Base-by-base conservation (phyloP, 1,140 invertebrate genomes). In the Caenorhabditis brenneri region DNA sequence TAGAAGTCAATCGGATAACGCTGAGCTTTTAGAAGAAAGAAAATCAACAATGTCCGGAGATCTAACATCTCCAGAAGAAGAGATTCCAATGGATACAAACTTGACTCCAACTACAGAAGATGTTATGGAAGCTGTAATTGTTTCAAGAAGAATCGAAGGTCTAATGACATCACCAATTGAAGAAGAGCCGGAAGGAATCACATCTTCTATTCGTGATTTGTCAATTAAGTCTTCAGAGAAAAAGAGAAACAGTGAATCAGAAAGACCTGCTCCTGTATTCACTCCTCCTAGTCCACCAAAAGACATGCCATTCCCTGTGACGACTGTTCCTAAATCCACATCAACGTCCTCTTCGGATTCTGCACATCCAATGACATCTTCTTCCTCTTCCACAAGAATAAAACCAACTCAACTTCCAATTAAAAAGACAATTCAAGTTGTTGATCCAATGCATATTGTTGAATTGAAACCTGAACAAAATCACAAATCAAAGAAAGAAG, bases 71-170 rank as follows among this genome's bases (percentile, higher is more conserved):
- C 48, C 60, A 22, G 81, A 82, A 82, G 81, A 82, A 27, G 81
- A 82, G 2, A 82, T 82, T 69, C 81, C 81, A 33, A 82, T 82
- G 81, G 81, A 82, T 51, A 82, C 81, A 74, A 74, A 74, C 36
- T 42, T 74, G 65, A 74, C 65, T 42, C 65, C 65, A 46, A 74
- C 65, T 46, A 74, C 65, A 33, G 65, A 74, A 74, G 65, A 74
- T 9, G 65, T 74, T 4, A 74, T 74, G 65, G 65, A 74, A 46
- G 65, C 65, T 7, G 65, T 74, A 22, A 74, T 74, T 24, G n/a
- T 74, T 24, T 74, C 65, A 46, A 74, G 65, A 74, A 39, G 65
- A 42, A 74, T 74, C 29, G 65, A 74, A 42, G 65, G 65, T 10
- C 24, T 74, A 31, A 74, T 74, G 65, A 74, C 65, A 24, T 74